A percentile compares a stretch with the other conserved stretches of the same genome.
These are phyloP conservation scores for Molossus alvarezi DNA, from an alignment of 2,797 vertebrate species.

Conservation along the genomic window DNA sequence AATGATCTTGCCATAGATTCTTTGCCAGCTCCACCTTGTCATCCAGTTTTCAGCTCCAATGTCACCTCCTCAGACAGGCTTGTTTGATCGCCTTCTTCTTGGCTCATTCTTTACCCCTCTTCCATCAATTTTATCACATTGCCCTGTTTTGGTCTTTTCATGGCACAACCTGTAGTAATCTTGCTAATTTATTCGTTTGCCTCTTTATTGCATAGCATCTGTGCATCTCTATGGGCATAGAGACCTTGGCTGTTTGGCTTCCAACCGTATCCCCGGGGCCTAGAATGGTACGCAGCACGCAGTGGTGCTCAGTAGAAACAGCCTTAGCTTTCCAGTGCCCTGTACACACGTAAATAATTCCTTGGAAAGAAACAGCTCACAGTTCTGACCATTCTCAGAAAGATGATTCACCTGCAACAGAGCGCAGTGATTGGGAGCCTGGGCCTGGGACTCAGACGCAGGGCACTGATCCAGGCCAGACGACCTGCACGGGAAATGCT, in stretches of 20 bases:
- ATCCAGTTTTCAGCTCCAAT: neutral
- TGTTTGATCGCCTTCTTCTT: neutral
- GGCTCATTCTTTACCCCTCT: neutral
- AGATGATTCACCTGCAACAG: constrained; percentile 44
- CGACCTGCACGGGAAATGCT: constrained; percentile 24
- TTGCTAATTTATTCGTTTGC: constrained; percentile 40
- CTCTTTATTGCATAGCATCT: neutral
- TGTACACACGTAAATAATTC: constrained; percentile 73
- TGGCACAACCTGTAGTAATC: neutral
- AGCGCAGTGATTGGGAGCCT: constrained; percentile 46
- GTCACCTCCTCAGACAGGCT: neutral
- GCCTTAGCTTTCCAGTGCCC: constrained; percentile 58
- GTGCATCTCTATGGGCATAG: constrained; percentile 35
- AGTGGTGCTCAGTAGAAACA: constrained; percentile 61
- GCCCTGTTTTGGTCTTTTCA: neutral
- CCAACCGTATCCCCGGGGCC: constrained; percentile 18
- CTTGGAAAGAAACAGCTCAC: constrained; percentile 44
- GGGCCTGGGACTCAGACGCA: constrained; percentile 28
- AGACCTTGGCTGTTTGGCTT: constrained; percentile 49
- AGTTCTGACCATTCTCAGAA: constrained; percentile 13
- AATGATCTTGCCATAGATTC: neutral
- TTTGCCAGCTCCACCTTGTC: neutral
- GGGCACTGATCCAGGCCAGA: constrained; percentile 7
- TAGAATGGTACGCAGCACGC: constrained; percentile 6
- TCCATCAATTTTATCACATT: neutral